A percentile compares a stretch with the other conserved stretches of the same genome.
phyloP scores from a whole-genome alignment of 2,113 vertebrate species.

The Anhinga rufa region DNA sequence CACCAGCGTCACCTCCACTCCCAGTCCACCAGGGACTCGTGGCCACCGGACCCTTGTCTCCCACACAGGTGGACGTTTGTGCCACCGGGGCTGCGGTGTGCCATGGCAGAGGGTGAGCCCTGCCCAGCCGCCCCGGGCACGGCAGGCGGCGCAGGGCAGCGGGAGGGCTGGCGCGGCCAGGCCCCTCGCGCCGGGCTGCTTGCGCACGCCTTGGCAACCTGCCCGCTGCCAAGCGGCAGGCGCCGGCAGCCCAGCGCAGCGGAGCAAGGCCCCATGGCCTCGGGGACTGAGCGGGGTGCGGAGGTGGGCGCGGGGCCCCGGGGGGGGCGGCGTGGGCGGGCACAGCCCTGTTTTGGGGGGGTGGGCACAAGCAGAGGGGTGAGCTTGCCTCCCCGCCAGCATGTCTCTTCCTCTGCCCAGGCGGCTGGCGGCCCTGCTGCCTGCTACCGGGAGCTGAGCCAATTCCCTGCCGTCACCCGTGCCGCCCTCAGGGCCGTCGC shows the following conservation, averaged over 20 bases:
- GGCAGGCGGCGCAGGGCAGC: neutral
- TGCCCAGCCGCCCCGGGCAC: fast-evolving
- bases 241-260: fast-evolving
- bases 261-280: neutral
- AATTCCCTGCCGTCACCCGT: conserved; percentile 77
- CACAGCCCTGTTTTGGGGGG: neutral
- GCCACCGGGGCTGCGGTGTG: fast-evolving
- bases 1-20: fast-evolving
- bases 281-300: fast-evolving
- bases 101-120: neutral
- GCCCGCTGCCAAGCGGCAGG: neutral
- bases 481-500: conserved; percentile 82
- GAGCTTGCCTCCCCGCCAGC: neutral
- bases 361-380: neutral
- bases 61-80: fast-evolving
- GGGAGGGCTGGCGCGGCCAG: neutral
- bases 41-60: too few species aligned
- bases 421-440: conserved; percentile 61
- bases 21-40: fast-evolving
- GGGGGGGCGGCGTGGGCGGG: neutral
- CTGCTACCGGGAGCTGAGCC: conserved; percentile 84
- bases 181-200: neutral
- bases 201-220: neutral
- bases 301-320: neutral
- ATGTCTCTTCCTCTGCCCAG: neutral